A percentile compares a stretch with the other conserved stretches of the same genome.
Evolutionary conservation across 2,113 vertebrate genomes (phyloP).

Genomic region (Aptenodytes patagonicus): DNA sequence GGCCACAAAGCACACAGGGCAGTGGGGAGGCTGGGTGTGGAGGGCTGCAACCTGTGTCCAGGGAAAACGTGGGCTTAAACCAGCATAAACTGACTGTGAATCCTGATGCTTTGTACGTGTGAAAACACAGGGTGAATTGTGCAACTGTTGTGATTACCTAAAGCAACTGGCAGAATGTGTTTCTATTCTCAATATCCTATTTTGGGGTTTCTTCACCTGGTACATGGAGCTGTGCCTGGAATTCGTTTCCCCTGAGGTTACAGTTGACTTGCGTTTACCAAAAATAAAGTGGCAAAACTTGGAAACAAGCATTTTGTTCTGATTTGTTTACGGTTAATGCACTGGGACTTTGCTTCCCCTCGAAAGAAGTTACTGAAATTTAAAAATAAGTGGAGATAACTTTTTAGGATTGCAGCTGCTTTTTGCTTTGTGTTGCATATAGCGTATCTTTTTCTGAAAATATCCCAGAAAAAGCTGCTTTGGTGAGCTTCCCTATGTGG

Average conservation of each 20-base stretch:
- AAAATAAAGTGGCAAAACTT: background rate
- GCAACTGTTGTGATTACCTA: background rate
- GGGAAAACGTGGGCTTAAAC: background rate
- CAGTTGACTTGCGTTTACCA: background rate
- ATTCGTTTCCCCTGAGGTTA: conserved; percentile 15
- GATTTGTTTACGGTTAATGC: background rate
- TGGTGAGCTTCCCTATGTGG: background rate
- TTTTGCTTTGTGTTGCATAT: background rate
- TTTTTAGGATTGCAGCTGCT: background rate
- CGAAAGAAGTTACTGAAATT: background rate
- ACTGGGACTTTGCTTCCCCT: background rate
- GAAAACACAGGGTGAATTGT: background rate
- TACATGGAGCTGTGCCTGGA: background rate
- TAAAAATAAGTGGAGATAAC: background rate
- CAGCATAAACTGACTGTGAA: background rate
- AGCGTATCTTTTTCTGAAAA: background rate
- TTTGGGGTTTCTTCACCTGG: conserved; percentile 32
- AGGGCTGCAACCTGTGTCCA: background rate
- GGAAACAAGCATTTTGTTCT: background rate
- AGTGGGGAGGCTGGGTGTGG: background rate
- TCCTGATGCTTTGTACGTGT: background rate
- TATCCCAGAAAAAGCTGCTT: background rate
- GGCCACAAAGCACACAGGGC: background rate
- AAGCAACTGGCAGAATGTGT: background rate
- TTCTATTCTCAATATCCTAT: conserved; percentile 7